Evolutionary conservation across 1,140 invertebrate genomes (phyloP), one percentile per base, ranked within the genome.

Genomic region (Dreissena rostriformis): DNA sequence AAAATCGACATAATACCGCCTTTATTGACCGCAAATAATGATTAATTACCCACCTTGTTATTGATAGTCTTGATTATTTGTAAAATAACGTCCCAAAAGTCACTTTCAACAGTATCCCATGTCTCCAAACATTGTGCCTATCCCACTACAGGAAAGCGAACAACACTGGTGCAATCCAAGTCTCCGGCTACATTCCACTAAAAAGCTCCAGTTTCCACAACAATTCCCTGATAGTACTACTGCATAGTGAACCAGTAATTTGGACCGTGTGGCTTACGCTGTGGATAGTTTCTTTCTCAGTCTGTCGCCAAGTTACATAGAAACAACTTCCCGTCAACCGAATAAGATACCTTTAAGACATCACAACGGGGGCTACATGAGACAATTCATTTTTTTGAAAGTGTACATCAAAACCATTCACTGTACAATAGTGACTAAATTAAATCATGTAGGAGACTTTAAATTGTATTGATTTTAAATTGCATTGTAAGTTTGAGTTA

Each of bases 21-120:
- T n/a, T 61, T 61, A 61, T 61, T 61, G 22, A 61, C 57, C 22
- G 57, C 57, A 61, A 61, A 61, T 61, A 61, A 61, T 61, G 57
- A 61, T 61, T 61, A 61, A 61, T 61, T 61, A 61, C 57, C 57
- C 22, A 61, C 57, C 22, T 61, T 19, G 57, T n/a, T 61, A 61
- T 11, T 61, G 57, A 61, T 61, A 61, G 57, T 61, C 17, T 61
- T 61, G 57, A 61, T 61, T 61, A 5, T 61, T 61, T 24, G 57
- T n/a, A 61, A 2, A 61, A 19, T 6, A 61, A n/a, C 11, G 57
- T 61, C 57, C 57, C 57, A 6, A 24, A 19, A 61, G 17, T 61
- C 57, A 61, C 17, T 24, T 61, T 61, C 57, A 61, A 61, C 57
- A 61, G 57, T 61, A 61, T 61, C 57, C 57, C 17, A 24, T 61